A percentile compares a stretch with the other conserved stretches of the same genome.
phyloP scores from a whole-genome alignment of 2,797 vertebrate genomes.

The Loris lydekkerianus region DNA sequence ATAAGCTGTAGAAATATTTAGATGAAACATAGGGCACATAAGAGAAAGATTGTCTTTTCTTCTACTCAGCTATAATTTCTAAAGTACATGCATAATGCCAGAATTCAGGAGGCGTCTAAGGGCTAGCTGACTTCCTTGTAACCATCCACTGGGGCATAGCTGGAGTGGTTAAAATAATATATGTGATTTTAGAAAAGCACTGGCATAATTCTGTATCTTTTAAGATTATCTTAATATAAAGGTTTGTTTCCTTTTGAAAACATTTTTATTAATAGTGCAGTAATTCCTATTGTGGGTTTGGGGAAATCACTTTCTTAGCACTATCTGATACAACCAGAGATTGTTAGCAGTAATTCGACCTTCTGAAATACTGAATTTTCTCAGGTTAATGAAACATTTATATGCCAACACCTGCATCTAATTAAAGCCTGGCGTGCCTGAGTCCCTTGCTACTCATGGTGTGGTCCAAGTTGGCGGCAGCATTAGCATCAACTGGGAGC shows the following conservation, averaged over 20 bases:
- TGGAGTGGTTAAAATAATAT: neutral
- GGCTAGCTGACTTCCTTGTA: neutral
- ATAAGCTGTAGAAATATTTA: constrained; percentile 11
- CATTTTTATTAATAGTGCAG: constrained; percentile 55
- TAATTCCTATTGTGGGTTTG: constrained; percentile 13
- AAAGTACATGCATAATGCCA: neutral
- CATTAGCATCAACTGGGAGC: neutral
- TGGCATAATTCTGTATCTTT: neutral
- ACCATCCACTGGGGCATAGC: neutral
- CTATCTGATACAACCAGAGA: constrained; percentile 23
- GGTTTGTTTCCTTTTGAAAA: constrained; percentile 51
- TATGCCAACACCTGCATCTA: neutral
- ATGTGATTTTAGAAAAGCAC: neutral
- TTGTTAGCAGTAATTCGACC: neutral
- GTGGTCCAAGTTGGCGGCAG: neutral
- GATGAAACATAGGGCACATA: neutral
- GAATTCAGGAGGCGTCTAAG: neutral
- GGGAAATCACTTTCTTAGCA: constrained; percentile 36
- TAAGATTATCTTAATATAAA: constrained; percentile 57
- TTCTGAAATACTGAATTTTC: neutral
- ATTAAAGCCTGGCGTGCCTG: neutral
- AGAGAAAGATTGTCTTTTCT: neutral
- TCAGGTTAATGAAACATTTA: constrained; percentile 48
- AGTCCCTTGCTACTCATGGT: neutral
- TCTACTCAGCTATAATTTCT: neutral